Percentiles rank a stretch among this genome's conserved stretches.
Conservation (phyloP, 1,140 invertebrate genomes). For the Leptopilina boulardi region DNA sequence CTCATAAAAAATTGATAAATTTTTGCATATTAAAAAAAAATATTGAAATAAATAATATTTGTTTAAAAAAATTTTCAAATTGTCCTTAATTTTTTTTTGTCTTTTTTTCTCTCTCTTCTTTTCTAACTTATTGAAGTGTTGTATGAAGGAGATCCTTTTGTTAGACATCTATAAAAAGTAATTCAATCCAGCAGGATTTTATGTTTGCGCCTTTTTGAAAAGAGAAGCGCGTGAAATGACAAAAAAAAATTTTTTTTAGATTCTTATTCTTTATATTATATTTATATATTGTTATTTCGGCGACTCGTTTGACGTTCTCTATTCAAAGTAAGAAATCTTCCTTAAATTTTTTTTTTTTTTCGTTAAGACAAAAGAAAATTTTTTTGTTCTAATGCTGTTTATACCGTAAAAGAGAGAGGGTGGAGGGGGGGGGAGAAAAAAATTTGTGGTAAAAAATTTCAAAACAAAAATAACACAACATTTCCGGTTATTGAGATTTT, state of each 20-base stretch:
- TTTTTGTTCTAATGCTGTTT: too few relatives aligned
- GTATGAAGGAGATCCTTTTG: constrained; percentile 7
- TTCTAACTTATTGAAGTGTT: constrained; percentile 10
- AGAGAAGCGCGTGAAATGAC: neutral
- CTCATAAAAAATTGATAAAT: too few relatives aligned
- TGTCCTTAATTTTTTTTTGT: neutral
- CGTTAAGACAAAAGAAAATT: too few relatives aligned
- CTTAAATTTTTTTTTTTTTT: too few relatives aligned
- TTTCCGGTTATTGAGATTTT: too few relatives aligned
- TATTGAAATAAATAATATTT: too few relatives aligned
- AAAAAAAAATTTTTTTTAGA: neutral
- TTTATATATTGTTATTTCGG: neutral
- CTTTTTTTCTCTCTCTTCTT: neutral
- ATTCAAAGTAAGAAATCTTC: neutral
- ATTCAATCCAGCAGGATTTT: neutral
- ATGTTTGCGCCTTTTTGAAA: neutral
- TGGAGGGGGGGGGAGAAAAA: too few relatives aligned
- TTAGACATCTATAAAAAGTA: neutral
- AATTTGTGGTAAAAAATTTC: too few relatives aligned
- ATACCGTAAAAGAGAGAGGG: too few relatives aligned
- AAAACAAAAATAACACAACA: too few relatives aligned
- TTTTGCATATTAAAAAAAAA: too few relatives aligned
- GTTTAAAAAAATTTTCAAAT: too few relatives aligned
- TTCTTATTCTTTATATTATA: neutral
- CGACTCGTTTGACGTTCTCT: neutral